phyloP scores from a whole-genome alignment of 2,888 invertebrate species.

The Euzophera pinguis region DNA sequence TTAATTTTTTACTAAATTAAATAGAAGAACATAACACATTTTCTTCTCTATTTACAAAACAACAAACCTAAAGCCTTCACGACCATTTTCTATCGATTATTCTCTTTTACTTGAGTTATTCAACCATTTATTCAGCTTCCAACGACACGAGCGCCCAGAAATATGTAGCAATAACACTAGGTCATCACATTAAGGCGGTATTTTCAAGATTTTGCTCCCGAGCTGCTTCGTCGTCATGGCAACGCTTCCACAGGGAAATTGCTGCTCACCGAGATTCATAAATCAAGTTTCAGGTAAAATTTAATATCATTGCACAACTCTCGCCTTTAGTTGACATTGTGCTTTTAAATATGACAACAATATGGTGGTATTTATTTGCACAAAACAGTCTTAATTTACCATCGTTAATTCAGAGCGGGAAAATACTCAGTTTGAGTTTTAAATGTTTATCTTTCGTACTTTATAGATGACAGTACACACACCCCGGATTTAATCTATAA shows the following conservation, averaged over 20 bases:
- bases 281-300: slow-evolving; percentile 64
- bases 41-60: too few relatives aligned
- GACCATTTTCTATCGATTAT: background rate
- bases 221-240: slow-evolving; percentile 41
- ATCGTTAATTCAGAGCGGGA: background rate
- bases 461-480: too few relatives aligned
- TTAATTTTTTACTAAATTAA: too few relatives aligned
- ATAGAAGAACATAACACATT: too few relatives aligned
- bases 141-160: background rate
- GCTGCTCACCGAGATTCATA: slow-evolving; percentile 58
- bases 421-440: background rate
- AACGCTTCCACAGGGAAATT: slow-evolving; percentile 65
- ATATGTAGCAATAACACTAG: slow-evolving; percentile 18
- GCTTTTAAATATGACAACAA: slow-evolving; percentile 6
- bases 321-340: slow-evolving; percentile 24
- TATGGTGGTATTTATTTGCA: slow-evolving; percentile 1
- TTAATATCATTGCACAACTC: slow-evolving; percentile 57
- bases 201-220: slow-evolving; percentile 30
- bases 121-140: slow-evolving; percentile 1
- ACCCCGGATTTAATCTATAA: too few relatives aligned
- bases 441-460: too few relatives aligned
- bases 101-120: background rate
- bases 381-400: background rate
- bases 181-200: slow-evolving; percentile 37
- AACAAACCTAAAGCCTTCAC: too few relatives aligned